Base-by-base conservation (phyloP, 2,888 invertebrate species). In the Drosophila falleni region DNA sequence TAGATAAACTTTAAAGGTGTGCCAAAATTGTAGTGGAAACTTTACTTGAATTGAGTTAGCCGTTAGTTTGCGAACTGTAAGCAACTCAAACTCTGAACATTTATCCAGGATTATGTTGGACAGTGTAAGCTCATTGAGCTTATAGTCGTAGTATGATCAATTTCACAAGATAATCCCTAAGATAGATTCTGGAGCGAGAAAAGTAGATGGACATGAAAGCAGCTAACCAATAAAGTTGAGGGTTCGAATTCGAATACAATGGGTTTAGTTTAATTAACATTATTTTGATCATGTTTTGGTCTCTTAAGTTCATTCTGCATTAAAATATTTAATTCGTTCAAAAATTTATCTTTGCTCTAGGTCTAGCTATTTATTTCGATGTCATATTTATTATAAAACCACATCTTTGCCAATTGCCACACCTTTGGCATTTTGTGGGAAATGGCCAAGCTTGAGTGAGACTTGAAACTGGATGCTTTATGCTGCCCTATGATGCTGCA, bases 1-100 rank as follows among this genome's bases (percentile, higher is more conserved):
- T 69, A 55, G 76, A 80, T 74, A 56, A 76, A 79, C 64, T 76
- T 76, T 80, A 75, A 76, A 76, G 75, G 75, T 74, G 75, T 10
- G 44, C 29, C 60, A 33, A 31, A 54, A 42, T 10, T 19, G 41
- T 31, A 44, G 42, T 55, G 31, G 33, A 70, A 74, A 59, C 61
- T 58, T 31, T 50, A 54, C 61, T 61, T 47, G 76, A 61, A 74
- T 63, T 74, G 68, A 64, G 64, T 37, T 46, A 62, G 67, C 13
- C 19, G 55, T 33, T 56, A 44, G 55, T 56, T 56, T 44, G 16
- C 41, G 19, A 70, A 76, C 54, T 67, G 42, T 46, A 58, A 31
- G 49, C 58, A 46, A 33, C 35, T 56, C 16, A 23, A 33, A 8
- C 19, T 13, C 23, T 19, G n/a, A 26, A 37, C 35, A 37, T 41